A percentile compares a stretch with the other conserved stretches of the same genome.
phyloP scores from a whole-genome alignment of 2,797 vertebrate genomes.

The Mus caroli region DNA sequence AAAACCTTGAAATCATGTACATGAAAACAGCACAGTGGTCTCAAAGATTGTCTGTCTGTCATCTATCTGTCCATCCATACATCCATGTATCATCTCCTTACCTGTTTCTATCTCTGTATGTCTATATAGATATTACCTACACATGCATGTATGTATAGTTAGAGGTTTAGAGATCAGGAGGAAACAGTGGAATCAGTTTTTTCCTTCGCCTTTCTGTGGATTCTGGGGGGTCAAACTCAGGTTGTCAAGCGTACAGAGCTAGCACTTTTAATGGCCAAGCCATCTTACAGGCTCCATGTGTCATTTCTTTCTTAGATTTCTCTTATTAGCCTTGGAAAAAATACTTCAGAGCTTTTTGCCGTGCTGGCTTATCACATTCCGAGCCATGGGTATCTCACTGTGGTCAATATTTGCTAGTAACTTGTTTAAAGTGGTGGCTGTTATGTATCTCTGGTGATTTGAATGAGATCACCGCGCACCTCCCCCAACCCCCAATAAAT shows the following conservation, averaged over 20 bases:
- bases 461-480: background rate
- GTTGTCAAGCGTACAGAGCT: background rate
- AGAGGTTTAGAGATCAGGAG: background rate
- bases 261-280: background rate
- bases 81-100: no score
- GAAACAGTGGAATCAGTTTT: background rate
- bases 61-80: no score
- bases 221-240: background rate
- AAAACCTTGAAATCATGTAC: background rate
- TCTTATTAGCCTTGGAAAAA: constrained; percentile 33
- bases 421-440: background rate
- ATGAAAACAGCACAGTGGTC: background rate
- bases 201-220: background rate
- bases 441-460: background rate
- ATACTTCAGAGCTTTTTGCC: background rate
- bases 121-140: background rate
- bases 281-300: background rate
- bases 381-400: background rate
- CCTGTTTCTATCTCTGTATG: background rate
- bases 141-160: background rate
- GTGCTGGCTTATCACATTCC: background rate
- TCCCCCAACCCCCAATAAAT: background rate
- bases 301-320: constrained; percentile 20
- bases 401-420: background rate
- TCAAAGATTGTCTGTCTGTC: background rate